Conservation (phyloP, 2,888 invertebrate genomes). For the Eretmocerus hayati region DNA sequence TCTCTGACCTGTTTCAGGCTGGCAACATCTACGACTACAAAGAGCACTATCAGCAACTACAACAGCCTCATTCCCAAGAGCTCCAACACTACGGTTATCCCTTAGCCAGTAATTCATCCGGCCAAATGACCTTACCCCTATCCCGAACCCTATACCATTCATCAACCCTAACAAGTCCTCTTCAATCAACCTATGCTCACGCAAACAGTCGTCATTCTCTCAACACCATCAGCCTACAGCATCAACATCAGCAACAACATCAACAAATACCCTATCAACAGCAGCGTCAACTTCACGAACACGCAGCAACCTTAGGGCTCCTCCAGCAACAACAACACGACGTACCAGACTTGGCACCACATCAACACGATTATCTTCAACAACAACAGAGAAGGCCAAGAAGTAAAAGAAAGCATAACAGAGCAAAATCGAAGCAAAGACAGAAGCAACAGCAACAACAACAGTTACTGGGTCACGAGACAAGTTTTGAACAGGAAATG, state of each 20-base stretch:
- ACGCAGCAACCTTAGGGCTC: slow-evolving; percentile 24
- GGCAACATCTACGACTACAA: slow-evolving; percentile 45
- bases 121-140: slow-evolving; percentile 44
- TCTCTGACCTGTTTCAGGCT: slow-evolving; percentile 40
- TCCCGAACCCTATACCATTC: slow-evolving; percentile 42
- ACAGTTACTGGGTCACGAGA: slow-evolving; percentile 28
- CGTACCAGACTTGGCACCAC: slow-evolving; percentile 28
- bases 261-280: too few species aligned
- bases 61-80: slow-evolving; percentile 40
- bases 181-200: slow-evolving; percentile 39
- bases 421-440: slow-evolving; percentile 35
- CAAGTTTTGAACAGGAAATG: slow-evolving; percentile 38
- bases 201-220: slow-evolving; percentile 34
- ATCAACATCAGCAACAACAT: slow-evolving; percentile 19
- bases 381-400: slow-evolving; percentile 19
- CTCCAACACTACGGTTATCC: slow-evolving; percentile 48
- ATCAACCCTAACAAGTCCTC: slow-evolving; percentile 40
- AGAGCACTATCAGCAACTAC: slow-evolving; percentile 43
- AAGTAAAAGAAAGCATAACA: slow-evolving; percentile 27
- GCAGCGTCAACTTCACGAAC: slow-evolving; percentile 22
- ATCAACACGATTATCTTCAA: slow-evolving; percentile 21
- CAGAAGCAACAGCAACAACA: slow-evolving; percentile 24
- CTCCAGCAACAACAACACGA: slow-evolving; percentile 22
- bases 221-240: slow-evolving; percentile 13
- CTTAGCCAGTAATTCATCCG: slow-evolving; percentile 43